These are phyloP conservation scores for Ochlodes sylvanus DNA, from an alignment of 2,888 invertebrate genomes.

Conservation along the genomic window DNA sequence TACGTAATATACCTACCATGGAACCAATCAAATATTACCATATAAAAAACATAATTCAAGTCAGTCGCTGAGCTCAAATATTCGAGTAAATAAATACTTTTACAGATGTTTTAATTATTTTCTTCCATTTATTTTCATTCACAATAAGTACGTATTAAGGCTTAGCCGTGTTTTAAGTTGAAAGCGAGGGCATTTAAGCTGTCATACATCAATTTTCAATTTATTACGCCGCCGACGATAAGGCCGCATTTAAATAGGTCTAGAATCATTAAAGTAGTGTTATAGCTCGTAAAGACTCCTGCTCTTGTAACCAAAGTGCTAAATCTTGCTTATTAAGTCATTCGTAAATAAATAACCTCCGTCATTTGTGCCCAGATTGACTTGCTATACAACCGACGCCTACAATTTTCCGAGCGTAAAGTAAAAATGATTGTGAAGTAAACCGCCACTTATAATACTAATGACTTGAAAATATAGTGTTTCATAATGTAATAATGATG, in stretches of 20 bases:
- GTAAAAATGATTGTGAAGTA: conserved; percentile 22
- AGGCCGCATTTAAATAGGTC: conserved; percentile 51
- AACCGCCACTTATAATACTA: neutral
- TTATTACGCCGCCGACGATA: conserved; percentile 50
- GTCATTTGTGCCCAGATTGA: conserved; percentile 42
- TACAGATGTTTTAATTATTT: conserved; percentile 39
- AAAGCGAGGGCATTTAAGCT: conserved; percentile 43
- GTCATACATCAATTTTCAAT: conserved; percentile 53
- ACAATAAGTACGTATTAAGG: conserved; percentile 40
- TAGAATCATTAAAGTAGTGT: conserved; percentile 58
- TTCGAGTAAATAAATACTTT: conserved; percentile 36
- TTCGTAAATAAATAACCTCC: conserved; percentile 60
- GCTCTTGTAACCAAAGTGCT: conserved; percentile 54
- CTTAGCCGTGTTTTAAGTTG: conserved; percentile 42
- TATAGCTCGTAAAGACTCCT: conserved; percentile 60
- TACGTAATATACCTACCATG: conserved; percentile 23
- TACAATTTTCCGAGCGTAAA: conserved; percentile 33
- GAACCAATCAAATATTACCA: conserved; percentile 35
- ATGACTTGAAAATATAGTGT: neutral
- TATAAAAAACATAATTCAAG: conserved; percentile 36
- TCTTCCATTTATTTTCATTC: conserved; percentile 36
- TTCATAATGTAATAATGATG: neutral
- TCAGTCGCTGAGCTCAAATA: conserved; percentile 27
- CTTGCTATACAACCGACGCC: conserved; percentile 21
- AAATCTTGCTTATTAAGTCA: conserved; percentile 65